Percentiles rank a stretch among this genome's conserved stretches.
phyloP scores from a whole-genome alignment of 2,113 vertebrate genomes.

The Podarcis raffonei region DNA sequence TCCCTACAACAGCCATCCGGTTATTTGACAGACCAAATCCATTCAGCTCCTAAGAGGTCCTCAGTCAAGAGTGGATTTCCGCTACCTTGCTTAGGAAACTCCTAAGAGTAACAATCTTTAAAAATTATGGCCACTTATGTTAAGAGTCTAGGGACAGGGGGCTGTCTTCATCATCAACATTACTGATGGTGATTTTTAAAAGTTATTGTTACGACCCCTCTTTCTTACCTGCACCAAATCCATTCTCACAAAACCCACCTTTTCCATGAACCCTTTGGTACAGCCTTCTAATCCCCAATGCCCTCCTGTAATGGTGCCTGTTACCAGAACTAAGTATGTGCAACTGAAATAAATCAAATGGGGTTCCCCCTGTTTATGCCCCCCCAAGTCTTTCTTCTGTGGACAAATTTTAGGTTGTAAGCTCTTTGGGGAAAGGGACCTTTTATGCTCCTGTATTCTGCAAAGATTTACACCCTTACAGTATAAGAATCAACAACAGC shows the following conservation, averaged over 20 bases:
- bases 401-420: too few relatives aligned
- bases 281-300: too few relatives aligned
- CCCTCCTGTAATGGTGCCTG: too few relatives aligned
- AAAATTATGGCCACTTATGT: not conserved
- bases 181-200: not conserved
- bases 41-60: not conserved
- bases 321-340: too few relatives aligned
- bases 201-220: not conserved
- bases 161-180: not conserved
- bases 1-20: not conserved
- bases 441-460: too few relatives aligned
- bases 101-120: not conserved
- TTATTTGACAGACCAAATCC: not conserved
- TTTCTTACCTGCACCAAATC: not conserved
- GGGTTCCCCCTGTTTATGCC: too few relatives aligned
- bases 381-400: too few relatives aligned
- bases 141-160: not conserved
- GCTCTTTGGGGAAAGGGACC: too few relatives aligned
- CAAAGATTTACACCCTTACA: too few relatives aligned
- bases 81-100: not conserved
- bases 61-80: not conserved
- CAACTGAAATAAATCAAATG: too few relatives aligned
- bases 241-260: too few relatives aligned
- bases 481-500: not conserved
- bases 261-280: too few relatives aligned